Evolutionary conservation across 2,888 invertebrate species (phyloP), one percentile per base, ranked within the genome.

Genomic region (Melieria crassipennis): DNA sequence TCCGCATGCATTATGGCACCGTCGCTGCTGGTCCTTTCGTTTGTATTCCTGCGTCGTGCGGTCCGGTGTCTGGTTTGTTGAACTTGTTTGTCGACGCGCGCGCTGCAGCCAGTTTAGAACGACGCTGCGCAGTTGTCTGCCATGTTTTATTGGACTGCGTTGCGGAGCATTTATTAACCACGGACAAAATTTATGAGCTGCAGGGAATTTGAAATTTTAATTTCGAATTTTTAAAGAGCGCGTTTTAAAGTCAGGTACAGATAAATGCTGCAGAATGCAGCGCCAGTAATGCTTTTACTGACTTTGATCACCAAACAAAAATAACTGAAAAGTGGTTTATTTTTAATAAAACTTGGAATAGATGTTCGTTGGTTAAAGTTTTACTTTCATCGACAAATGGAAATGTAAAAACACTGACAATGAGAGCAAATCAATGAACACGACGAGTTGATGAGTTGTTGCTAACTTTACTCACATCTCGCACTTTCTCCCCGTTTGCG

Each of bases 61-160:
- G 60, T 13, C 50, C 65, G 64, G 62, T 61, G 72, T 72, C 68
- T 69, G 69, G 72, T 72, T 72, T 72, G 61, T 72, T 72, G 72
- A 72, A 72, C 72, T 56, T 69, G 56, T 57, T 46, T 13, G 43
- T 45, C 30, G 61, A 52, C 61, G 30, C 13, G 57, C 11, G 13
- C 13, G 11, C 13, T 52, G 52, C n/a, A 52, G 11, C 13, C 13
- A 5, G 52, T 7, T 52, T 7, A 52, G 52, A 5, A n/a, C 5
- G 52, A 52, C 11, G 13, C 11, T n/a, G 5, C 11, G 13, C 13
- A 52, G 5, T 52, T 52, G 52, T 52, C 9, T 52, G 52, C 52
- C 52, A 52, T 13, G 13, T 52, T 52, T 52, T 52, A 52, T 52
- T 52, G 11, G 52, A 52, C 5, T 52, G 11, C 52, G n/a, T 50